A percentile compares a stretch with the other conserved stretches of the same genome.
Evolutionary conservation across 2,113 vertebrate genomes (phyloP).

Genomic region (Entomyzon cyanotis): DNA sequence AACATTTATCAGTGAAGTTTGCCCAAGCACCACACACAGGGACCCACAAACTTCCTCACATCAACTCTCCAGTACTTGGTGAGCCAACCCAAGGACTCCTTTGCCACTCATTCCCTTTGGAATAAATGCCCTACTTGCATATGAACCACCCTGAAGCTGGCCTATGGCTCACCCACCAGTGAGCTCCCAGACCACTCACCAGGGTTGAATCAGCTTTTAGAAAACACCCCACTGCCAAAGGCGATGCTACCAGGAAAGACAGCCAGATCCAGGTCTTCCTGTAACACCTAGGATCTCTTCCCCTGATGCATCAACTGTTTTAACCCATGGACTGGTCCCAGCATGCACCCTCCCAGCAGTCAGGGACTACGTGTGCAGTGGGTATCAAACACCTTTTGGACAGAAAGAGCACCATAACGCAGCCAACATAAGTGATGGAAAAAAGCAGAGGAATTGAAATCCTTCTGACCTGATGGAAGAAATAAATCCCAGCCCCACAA

Average conservation of each 20-base stretch:
- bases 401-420: background rate
- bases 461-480: background rate
- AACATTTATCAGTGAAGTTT: background rate
- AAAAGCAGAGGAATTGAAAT: background rate
- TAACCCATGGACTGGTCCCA: background rate
- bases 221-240: background rate
- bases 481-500: background rate
- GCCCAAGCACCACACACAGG: background rate
- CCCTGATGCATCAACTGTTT: background rate
- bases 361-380: background rate
- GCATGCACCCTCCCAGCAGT: background rate
- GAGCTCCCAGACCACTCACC: background rate
- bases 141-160: background rate
- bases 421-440: background rate
- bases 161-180: background rate
- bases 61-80: background rate
- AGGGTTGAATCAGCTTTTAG: background rate
- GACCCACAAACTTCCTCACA: background rate
- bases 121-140: background rate
- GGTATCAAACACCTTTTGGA: background rate
- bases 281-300: background rate
- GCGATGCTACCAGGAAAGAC: background rate
- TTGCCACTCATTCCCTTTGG: background rate
- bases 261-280: background rate
- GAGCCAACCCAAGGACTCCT: background rate